These are phyloP conservation scores for Palythoa caribaeorum DNA, from an alignment of 92 coral and sea anemone species.

Conservation along the genomic window DNA sequence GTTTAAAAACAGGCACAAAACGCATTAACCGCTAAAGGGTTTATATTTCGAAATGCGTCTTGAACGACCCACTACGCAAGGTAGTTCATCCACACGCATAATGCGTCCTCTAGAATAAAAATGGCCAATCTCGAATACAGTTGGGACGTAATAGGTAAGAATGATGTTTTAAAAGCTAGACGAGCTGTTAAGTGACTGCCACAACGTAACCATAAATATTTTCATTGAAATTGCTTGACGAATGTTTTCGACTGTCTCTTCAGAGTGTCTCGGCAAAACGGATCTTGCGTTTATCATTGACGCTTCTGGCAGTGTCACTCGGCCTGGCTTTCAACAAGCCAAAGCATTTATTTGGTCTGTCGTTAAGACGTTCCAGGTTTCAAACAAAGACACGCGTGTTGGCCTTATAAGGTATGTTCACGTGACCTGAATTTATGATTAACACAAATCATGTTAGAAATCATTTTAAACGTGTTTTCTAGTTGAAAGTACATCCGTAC, in stretches of 20 bases:
- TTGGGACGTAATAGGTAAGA: no score
- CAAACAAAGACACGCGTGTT: constrained; percentile 75
- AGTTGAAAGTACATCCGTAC: no score
- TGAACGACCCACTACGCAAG: no score
- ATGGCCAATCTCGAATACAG: no score
- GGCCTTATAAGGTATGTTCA: constrained; percentile 73
- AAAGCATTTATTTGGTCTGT: constrained; percentile 78
- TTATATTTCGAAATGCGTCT: no score
- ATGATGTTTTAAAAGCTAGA: no score
- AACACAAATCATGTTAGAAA: neutral
- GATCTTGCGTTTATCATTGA: constrained; percentile 82
- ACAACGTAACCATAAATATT: neutral
- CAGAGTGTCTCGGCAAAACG: constrained; percentile 77
- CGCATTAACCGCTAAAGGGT: no score
- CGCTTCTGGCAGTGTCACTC: constrained; percentile 68
- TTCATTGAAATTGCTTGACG: neutral
- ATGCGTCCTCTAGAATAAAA: no score
- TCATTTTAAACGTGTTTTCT: neutral
- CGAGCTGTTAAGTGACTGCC: no score
- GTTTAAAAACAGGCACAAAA: no score
- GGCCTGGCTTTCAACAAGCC: constrained; percentile 65
- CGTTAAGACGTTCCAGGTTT: constrained; percentile 60
- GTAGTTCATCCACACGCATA: no score
- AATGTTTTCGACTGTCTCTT: neutral
- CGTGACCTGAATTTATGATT: neutral